Conservation (phyloP, 1,140 invertebrate species). For the Atta colombica region DNA sequence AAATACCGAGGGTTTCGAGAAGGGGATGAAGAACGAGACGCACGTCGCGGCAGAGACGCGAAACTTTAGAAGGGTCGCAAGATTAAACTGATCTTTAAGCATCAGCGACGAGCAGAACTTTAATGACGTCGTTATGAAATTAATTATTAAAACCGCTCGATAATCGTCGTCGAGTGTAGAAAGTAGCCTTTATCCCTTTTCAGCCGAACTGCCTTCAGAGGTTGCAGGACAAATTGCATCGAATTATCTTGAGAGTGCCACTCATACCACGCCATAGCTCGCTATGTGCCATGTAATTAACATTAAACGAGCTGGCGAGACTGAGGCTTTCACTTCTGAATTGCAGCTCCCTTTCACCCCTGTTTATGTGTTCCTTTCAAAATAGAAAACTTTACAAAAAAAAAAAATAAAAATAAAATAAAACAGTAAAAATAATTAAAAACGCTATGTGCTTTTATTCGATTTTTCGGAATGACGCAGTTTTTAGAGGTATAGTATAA, state of each 20-base stretch:
- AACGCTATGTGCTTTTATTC: neutral
- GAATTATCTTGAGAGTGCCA: constrained; percentile 70
- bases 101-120: constrained; percentile 53
- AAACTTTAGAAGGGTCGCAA: constrained; percentile 57
- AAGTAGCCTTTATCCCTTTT: constrained; percentile 68
- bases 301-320: constrained; percentile 46
- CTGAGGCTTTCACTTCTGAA: constrained; percentile 45
- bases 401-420: neutral
- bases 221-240: constrained; percentile 73
- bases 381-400: constrained; percentile 23
- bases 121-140: constrained; percentile 73
- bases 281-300: constrained; percentile 63
- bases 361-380: constrained; percentile 18
- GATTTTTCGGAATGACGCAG: neutral
- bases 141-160: constrained; percentile 74
- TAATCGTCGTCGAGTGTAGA: constrained; percentile 67
- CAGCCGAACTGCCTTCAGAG: constrained; percentile 52
- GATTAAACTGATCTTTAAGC: constrained; percentile 69
- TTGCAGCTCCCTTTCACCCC: neutral
- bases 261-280: constrained; percentile 18
- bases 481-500: neutral
- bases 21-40: constrained; percentile 16
- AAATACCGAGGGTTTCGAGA: constrained; percentile 11
- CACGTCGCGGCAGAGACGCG: neutral
- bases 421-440: constrained; percentile 47